phyloP scores from a whole-genome alignment of 2,888 invertebrate genomes.

The Agriopis aurantiaria region DNA sequence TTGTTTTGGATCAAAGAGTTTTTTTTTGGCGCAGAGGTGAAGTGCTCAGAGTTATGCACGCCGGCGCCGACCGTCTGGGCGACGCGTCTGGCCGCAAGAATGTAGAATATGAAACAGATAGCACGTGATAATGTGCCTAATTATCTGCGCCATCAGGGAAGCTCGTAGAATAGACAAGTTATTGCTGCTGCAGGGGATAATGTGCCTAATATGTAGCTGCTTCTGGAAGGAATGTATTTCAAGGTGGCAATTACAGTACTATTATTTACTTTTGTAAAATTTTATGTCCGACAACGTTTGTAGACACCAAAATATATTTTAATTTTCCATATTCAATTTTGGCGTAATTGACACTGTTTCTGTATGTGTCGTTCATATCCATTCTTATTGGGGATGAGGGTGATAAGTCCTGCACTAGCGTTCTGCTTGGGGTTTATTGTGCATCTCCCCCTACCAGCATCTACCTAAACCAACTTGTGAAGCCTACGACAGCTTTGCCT shows the following conservation, averaged over 20 bases:
- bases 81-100: constrained; percentile 40
- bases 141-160: constrained; percentile 10
- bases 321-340: too few relatives aligned
- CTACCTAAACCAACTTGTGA: too few relatives aligned
- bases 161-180: not conserved
- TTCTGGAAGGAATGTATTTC: not conserved
- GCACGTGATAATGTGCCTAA: constrained; percentile 9
- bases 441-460: too few relatives aligned
- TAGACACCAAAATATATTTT: too few relatives aligned
- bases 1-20: constrained; percentile 41
- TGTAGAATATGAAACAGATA: constrained; percentile 35
- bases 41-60: constrained; percentile 60
- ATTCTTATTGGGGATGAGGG: too few relatives aligned
- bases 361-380: too few relatives aligned
- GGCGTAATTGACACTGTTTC: too few relatives aligned
- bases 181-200: not conserved
- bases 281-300: too few relatives aligned
- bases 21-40: constrained; percentile 56
- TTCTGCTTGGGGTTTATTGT: too few relatives aligned
- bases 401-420: too few relatives aligned
- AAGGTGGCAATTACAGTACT: not conserved
- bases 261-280: too few relatives aligned
- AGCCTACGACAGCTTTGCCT: too few relatives aligned
- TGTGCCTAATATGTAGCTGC: not conserved
- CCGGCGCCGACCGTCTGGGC: constrained; percentile 57